Evolutionary conservation across 2,797 vertebrate genomes (phyloP).

Genomic region (Arremon aurantiirostris): DNA sequence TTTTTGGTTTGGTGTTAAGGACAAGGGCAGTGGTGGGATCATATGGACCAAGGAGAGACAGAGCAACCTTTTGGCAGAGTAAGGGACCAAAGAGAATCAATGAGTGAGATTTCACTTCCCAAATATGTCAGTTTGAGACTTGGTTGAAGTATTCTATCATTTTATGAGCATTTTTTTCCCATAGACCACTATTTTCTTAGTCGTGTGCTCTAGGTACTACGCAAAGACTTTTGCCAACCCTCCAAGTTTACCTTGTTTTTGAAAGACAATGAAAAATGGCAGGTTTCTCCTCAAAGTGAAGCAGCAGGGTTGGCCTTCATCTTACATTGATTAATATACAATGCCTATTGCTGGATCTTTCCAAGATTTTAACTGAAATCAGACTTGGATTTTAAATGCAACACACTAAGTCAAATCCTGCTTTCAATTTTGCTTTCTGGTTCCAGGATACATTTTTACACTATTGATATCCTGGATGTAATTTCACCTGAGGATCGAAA

Average conservation of each 20-base stretch:
- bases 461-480: slow-evolving; percentile 2
- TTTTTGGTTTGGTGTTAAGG: neutral
- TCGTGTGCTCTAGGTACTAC: neutral
- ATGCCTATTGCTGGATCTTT: neutral
- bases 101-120: neutral
- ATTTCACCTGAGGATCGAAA: slow-evolving; percentile 42
- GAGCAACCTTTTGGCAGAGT: rapidly evolving
- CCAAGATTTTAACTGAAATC: slow-evolving; percentile 55
- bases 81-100: neutral
- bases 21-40: neutral
- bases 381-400: slow-evolving; percentile 28
- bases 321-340: neutral
- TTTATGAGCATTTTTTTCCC: neutral
- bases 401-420: slow-evolving; percentile 25
- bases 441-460: slow-evolving; percentile 12
- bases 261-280: neutral
- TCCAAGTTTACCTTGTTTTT: neutral
- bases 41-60: rapidly evolving
- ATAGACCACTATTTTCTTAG: neutral
- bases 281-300: neutral
- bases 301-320: neutral
- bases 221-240: neutral
- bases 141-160: neutral
- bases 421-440: slow-evolving; percentile 51
- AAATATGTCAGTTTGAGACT: rapidly evolving